Conservation (phyloP, 1,140 invertebrate genomes). For the Euglossa dilemma region DNA sequence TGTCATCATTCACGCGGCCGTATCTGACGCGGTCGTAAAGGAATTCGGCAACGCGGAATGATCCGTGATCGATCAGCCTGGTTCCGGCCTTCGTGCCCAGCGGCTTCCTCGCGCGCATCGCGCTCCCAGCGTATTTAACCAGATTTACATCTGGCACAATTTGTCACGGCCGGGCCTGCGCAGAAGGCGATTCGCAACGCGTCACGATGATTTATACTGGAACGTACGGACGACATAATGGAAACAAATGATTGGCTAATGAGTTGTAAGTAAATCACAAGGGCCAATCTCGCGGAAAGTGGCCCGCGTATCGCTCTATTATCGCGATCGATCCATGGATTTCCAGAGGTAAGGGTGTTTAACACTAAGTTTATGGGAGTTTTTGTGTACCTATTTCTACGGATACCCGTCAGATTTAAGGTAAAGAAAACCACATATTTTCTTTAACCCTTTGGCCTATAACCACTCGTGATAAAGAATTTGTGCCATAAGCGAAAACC, state of each 20-base stretch:
- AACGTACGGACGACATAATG: conserved; percentile 49
- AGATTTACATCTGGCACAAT: conserved; percentile 58
- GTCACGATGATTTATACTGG: conserved; percentile 41
- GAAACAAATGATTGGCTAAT: conserved; percentile 39
- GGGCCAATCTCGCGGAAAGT: neutral
- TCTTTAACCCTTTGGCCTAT: too few relatives aligned
- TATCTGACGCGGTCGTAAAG: conserved; percentile 53
- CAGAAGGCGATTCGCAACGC: conserved; percentile 32
- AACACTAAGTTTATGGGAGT: too few relatives aligned
- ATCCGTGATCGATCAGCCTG: conserved; percentile 44
- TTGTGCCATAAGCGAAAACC: too few relatives aligned
- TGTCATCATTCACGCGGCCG: conserved; percentile 51
- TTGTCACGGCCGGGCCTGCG: conserved; percentile 47
- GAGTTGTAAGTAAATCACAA: conserved; percentile 26
- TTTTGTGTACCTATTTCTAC: too few relatives aligned
- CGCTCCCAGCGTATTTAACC: conserved; percentile 9
- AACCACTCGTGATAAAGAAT: too few relatives aligned
- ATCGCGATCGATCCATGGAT: too few relatives aligned
- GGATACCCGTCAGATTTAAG: too few relatives aligned
- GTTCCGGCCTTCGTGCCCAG: conserved; percentile 16
- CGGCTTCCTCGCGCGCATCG: conserved; percentile 17
- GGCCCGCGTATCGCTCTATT: neutral
- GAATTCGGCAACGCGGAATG: conserved; percentile 37
- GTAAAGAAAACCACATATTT: too few relatives aligned
- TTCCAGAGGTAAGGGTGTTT: too few relatives aligned